Base-by-base conservation (phyloP, 2,797 vertebrate species). In the Ctenosaura bakeri region DNA sequence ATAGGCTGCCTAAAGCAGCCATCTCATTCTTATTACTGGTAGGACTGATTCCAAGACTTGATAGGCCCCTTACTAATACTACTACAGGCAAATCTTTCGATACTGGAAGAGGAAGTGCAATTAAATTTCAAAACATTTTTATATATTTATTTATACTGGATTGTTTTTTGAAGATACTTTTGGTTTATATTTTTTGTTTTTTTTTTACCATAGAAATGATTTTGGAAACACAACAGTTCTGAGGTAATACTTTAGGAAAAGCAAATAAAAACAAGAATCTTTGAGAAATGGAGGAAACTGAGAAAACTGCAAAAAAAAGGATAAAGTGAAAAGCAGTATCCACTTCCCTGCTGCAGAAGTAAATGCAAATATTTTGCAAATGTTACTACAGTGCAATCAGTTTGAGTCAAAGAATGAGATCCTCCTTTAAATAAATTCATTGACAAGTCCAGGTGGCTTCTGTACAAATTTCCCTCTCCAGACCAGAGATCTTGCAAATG, bases 301-400 rank as follows among this genome's bases (percentile, higher is more conserved):
- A 88, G 91, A 92, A 86, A 76, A 89, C 91, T 76, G 94, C 80
- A 87, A 71, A 78, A 35, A 93, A 78, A 35, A 93, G 90, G 92
- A 95, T 96, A 96, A 97, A 97, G 95, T 96, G 94, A 97, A 96
- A 97, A 94, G 89, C 94, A 95, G 91, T 93, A 84, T 93, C 82
- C 93, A 88, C 84, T 84, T 95, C 78, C 80, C 64, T 90, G 92
- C 7, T 69, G 95, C 89, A 88, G 85, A 83, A 89, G 89, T 93
- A 88, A 96, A 92, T 90, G 92, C 78, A 93, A 93, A 95, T 66
- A 85, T 84, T 95, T 80, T 95, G 95, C 85, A 95, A 93, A 95
- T 89, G 92, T 93, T 86, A 93, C 85, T 87, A 92, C 86, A 93
- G 93, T 92, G 59, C 91, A 92, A 88, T 66, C 62, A 77, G 52